A percentile compares a stretch with the other conserved stretches of the same genome.
Conservation (phyloP, 2,797 vertebrate genomes). For the Hyperoplus lanceolatus region DNA sequence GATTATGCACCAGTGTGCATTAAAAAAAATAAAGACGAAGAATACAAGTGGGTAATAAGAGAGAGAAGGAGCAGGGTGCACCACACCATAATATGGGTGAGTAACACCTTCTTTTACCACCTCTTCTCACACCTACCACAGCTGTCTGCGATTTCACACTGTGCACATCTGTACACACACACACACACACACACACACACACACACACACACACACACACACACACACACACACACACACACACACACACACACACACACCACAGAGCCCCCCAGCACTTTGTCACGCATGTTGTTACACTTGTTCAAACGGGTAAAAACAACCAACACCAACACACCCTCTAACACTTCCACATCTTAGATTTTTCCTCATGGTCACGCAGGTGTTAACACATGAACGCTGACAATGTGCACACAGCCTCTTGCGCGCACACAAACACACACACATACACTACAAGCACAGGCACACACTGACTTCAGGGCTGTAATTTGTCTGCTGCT, state of each 20-base stretch:
- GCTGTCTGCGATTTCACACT: slow-evolving; percentile 56
- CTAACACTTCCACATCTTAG: slow-evolving; percentile 47
- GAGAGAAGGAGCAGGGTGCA: not conserved
- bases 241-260: slow-evolving; percentile 24
- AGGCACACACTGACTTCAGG: slow-evolving; percentile 52
- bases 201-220: slow-evolving; percentile 29
- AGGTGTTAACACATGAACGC: slow-evolving; percentile 28
- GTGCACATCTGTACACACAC: slow-evolving; percentile 36
- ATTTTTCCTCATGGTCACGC: slow-evolving; percentile 46
- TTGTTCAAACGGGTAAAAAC: slow-evolving; percentile 56
- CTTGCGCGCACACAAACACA: not conserved
- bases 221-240: slow-evolving; percentile 16
- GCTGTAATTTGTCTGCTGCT: slow-evolving; percentile 75
- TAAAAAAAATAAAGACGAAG: not conserved
- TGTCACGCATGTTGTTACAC: slow-evolving; percentile 44
- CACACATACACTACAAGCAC: slow-evolving; percentile 4
- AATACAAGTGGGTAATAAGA: not conserved
- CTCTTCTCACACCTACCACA: slow-evolving; percentile 46
- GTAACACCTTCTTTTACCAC: slow-evolving; percentile 41
- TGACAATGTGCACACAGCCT: slow-evolving; percentile 1
- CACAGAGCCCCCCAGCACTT: slow-evolving; percentile 34
- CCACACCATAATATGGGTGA: not conserved
- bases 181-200: slow-evolving; percentile 21
- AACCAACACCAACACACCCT: slow-evolving; percentile 17
- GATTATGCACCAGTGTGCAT: not conserved